These are phyloP conservation scores for Phasia obesa DNA, from an alignment of 2,888 invertebrate species.

Conservation along the genomic window DNA sequence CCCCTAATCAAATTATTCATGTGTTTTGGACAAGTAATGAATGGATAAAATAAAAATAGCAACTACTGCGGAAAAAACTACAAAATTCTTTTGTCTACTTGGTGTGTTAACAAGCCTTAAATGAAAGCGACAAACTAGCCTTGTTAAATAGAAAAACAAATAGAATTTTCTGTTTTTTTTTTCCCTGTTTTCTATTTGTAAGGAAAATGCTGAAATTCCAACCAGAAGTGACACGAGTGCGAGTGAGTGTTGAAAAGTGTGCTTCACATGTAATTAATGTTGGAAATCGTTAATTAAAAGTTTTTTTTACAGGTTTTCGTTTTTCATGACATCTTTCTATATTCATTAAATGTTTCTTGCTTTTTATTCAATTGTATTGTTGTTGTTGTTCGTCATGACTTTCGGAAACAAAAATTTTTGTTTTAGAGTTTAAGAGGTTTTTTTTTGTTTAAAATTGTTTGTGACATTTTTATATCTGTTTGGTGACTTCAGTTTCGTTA, in stretches of 20 bases:
- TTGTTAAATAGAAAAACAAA: constrained; percentile 44
- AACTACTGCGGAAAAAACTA: background rate
- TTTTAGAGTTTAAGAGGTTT: constrained; percentile 17
- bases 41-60: constrained; percentile 24
- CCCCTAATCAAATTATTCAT: constrained; percentile 31
- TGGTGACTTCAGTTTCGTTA: constrained; percentile 48
- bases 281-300: constrained; percentile 62
- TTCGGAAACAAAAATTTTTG: constrained; percentile 18
- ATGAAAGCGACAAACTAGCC: constrained; percentile 36
- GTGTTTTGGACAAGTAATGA: constrained; percentile 58
- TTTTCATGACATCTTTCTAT: constrained; percentile 28
- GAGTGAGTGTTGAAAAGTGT: constrained; percentile 56
- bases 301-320: constrained; percentile 15
- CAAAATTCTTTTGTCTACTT: constrained; percentile 51
- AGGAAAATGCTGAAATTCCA: constrained; percentile 48
- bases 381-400: constrained; percentile 12
- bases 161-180: constrained; percentile 11
- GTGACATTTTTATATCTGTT: constrained; percentile 61
- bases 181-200: background rate
- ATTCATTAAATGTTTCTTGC: constrained; percentile 16
- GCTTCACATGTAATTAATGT: constrained; percentile 61
- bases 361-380: background rate
- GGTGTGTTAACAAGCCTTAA: constrained; percentile 59
- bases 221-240: constrained; percentile 42
- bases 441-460: constrained; percentile 25